Evolutionary conservation across 2,888 invertebrate genomes (phyloP), one percentile per base, ranked within the genome.

Genomic region (Sarcophaga rosellei): DNA sequence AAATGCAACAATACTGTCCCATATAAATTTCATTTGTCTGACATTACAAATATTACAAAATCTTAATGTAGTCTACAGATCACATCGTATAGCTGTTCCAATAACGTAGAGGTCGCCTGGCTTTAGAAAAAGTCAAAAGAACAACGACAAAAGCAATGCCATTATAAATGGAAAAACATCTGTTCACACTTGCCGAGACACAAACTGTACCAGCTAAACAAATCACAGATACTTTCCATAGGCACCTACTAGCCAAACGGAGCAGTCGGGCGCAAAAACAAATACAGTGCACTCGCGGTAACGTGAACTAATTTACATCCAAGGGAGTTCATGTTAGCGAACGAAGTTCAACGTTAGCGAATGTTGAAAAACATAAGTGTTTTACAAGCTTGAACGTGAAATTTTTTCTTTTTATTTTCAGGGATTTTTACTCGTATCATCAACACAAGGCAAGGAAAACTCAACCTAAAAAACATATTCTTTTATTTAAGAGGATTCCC

Each of bases 101-200:
- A 53, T 1, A 53, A 53, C 4, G 5, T 53, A 53, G 4, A 53
- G 53, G 53, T 53, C 53, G 17, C 53, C 53, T 15, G 53, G 4
- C 68, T 63, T 68, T 53, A 17, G 45, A 21, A 47, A 74, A 62
- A 35, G 20, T 62, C 65, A 73, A 66, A 66, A 45, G 25, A 65
- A 12, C 6, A 44, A 73, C 15, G 53, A 62, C 57, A 66, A 11
- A 21, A 15, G 23, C 12, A 47, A 10, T 47, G 15, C 12, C 47
- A 23, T 63, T 74, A 77, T 23, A 57, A 23, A 53, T 17, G 2
- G 53, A 61, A 59, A 69, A 70, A 81, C 78, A 85, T 75, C 69
- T 81, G 74, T 78, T 78, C n/a, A 57, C 81, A 85, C 81, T 85
- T 78, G 78, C 81, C 47, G 61, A 35, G 53, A 17, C 75, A 53